Percentiles rank a stretch among this genome's conserved stretches.
Conservation (phyloP, 2,113 vertebrate species). For the Hiodon tergisus region DNA sequence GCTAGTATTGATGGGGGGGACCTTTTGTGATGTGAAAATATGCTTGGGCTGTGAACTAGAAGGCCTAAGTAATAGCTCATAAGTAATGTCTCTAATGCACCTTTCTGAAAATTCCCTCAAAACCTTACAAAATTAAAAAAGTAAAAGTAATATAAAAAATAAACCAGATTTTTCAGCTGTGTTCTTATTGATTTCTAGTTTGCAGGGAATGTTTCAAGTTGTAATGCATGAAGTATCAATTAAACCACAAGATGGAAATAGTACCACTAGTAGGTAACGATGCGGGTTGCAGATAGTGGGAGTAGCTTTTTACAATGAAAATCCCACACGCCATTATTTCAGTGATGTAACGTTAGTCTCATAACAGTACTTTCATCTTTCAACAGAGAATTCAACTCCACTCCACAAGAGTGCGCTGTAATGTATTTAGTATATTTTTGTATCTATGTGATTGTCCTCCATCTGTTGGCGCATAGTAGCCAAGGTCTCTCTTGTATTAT, state of each 20-base stretch:
- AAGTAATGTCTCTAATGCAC: conserved; percentile 10
- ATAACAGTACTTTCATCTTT: too few species aligned
- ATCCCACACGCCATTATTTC: not conserved
- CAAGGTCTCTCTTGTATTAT: too few species aligned
- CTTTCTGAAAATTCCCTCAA: conserved; percentile 11
- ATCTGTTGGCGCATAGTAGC: too few species aligned
- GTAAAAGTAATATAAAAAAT: conserved; percentile 32
- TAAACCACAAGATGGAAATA: too few species aligned
- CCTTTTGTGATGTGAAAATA: conserved; percentile 34
- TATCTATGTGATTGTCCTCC: not conserved
- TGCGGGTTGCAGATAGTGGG: too few species aligned
- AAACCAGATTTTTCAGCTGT: conserved; percentile 35
- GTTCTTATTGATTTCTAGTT: not conserved
- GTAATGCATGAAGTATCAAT: too few species aligned
- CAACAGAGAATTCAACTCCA: conserved; percentile 1
- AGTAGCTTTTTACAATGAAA: too few species aligned
- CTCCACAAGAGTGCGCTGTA: conserved; percentile 30
- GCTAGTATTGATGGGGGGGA: conserved; percentile 6
- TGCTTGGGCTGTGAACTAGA: conserved; percentile 22
- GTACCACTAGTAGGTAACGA: too few species aligned
- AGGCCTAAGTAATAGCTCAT: not conserved
- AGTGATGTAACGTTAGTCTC: too few species aligned
- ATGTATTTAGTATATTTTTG: too few species aligned
- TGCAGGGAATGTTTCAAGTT: not conserved
- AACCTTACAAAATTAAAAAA: conserved; percentile 19